phyloP scores from a whole-genome alignment of 2,113 vertebrate genomes.

The Ardeotis arabs region DNA sequence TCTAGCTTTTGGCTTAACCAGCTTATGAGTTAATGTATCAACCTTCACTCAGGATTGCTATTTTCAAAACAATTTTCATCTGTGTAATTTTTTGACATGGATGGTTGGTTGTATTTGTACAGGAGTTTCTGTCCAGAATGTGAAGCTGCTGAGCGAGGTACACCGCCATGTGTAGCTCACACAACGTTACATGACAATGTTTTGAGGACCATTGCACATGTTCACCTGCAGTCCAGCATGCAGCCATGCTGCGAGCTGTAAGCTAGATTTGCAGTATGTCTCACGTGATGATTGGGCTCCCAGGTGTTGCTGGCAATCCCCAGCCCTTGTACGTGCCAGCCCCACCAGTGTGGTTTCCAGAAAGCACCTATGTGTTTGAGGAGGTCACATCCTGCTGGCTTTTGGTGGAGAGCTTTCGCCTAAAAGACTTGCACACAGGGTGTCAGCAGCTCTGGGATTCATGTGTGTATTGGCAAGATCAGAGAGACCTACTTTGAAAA shows the following conservation, averaged over 20 bases:
- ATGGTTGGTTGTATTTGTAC: not conserved
- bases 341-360: fast-evolving
- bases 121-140: not conserved
- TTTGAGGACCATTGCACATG: not conserved
- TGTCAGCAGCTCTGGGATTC: not conserved
- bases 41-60: not conserved
- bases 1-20: not conserved
- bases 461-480: fast-evolving
- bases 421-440: not conserved
- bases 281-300: not conserved
- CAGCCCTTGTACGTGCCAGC: fast-evolving
- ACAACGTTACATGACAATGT: fast-evolving
- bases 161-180: not conserved
- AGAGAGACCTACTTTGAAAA: not conserved
- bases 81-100: not conserved
- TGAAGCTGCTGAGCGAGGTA: not conserved
- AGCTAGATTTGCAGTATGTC: not conserved
- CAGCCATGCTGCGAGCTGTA: not conserved
- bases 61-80: not conserved
- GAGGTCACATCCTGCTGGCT: not conserved
- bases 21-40: not conserved
- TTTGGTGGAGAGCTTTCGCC: not conserved
- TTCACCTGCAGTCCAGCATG: not conserved
- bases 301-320: not conserved
- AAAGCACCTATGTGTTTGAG: not conserved